These are phyloP conservation scores for Parazoanthus swiftii DNA, from an alignment of 92 coral and sea anemone species.

Conservation along the genomic window DNA sequence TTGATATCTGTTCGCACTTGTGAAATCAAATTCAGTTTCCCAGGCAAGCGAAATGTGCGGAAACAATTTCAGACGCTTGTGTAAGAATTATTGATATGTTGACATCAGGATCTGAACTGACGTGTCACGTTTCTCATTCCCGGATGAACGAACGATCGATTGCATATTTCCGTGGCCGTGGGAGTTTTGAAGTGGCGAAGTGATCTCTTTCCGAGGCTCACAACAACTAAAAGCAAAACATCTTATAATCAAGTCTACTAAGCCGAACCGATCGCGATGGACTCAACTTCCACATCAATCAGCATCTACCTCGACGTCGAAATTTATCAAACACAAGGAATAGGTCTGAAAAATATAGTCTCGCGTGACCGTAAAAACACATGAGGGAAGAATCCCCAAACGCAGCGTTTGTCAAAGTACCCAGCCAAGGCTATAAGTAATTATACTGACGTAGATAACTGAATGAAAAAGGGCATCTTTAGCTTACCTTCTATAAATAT, in stretches of 20 bases:
- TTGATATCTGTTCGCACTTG: neutral
- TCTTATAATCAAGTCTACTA: too few species aligned
- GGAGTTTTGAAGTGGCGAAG: neutral
- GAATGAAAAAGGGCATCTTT: neutral
- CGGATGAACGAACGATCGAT: neutral
- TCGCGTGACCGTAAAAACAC: too few species aligned
- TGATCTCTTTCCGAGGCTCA: neutral
- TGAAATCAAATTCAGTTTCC: neutral
- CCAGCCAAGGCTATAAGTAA: neutral
- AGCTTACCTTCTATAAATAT: neutral
- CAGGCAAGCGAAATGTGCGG: neutral
- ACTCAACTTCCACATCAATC: too few species aligned
- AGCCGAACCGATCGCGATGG: too few species aligned
- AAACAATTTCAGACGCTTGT: neutral
- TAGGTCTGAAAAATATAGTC: too few species aligned
- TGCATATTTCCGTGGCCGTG: neutral
- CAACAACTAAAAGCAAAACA: too few species aligned
- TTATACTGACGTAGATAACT: neutral
- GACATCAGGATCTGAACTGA: neutral
- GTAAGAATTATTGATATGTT: neutral
- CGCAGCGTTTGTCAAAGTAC: neutral
- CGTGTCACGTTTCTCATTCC: neutral
- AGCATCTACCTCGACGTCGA: too few species aligned
- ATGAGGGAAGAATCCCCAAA: neutral
- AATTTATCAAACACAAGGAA: too few species aligned